Base-by-base conservation (phyloP, 64 coral and sea anemone genomes). In the Trachythela sp. region DNA sequence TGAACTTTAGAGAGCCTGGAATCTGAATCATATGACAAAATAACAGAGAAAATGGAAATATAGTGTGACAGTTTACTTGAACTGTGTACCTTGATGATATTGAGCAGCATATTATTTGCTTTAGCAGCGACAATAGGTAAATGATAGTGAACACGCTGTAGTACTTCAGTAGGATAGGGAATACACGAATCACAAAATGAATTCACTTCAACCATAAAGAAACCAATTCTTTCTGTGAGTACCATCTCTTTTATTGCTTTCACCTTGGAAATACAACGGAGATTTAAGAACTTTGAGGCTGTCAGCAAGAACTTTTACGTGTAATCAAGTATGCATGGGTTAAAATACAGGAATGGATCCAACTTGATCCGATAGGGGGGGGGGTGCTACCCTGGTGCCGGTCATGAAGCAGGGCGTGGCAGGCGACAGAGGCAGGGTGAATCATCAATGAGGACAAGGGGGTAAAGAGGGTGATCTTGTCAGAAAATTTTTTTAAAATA, bases 11-110 rank as follows among this genome's bases (percentile, higher is more conserved):
- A n/a, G n/a, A n/a, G 1, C 1, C 33, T 27, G 24, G 32, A 50
- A 39, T 15, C n/a, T 36, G 22, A 24, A 36, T 33, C 48, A 30
- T 9, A 20, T 9, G 20, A 51, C 70, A 80, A 40, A 36, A 14
- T 7, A 68, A 8, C 0, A 32, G 10, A 35, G 13, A 0, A 35
- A 37, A 36, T 27, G 0, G 22, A 31, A 91, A 40, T 48, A 2
- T n/a, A 13, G 37, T 42, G 29, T 87, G 32, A 32, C 20, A 85
- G 39, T 38, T 41, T 90, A 29, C 24, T 72, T 24, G 71, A 15
- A n/a, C n/a, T n/a, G 33, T 48, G 31, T 56, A 98, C 95, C 96
- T 99, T 99, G 20, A 99, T 91, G 13, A 99, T 91, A 64, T 93
- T 89, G 2, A 99, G 88, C 8, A 99, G 87, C 4, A 86, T 89